Evolutionary conservation across 2,113 vertebrate genomes (phyloP).

Genomic region (Arvicanthis niloticus): DNA sequence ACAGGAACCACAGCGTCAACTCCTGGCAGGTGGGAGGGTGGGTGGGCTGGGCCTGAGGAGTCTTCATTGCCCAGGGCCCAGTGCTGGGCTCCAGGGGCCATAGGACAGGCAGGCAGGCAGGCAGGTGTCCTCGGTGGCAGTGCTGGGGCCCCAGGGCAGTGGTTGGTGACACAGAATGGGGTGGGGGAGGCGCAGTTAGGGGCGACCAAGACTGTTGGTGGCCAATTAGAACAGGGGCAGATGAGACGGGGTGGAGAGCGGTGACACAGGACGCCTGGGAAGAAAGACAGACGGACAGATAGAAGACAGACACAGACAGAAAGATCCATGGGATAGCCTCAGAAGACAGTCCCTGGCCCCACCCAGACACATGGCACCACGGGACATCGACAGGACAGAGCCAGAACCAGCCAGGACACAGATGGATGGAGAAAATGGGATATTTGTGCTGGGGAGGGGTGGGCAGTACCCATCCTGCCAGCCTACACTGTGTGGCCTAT

Average conservation of each 20-base stretch:
- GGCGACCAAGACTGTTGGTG: constrained; percentile 91
- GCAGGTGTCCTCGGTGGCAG: constrained; percentile 88
- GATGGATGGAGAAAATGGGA: constrained; percentile 51
- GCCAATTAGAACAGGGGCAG: constrained; percentile 95
- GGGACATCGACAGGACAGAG: constrained; percentile 47
- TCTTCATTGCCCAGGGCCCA: constrained; percentile 86
- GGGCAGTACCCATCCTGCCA: neutral
- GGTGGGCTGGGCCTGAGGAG: constrained; percentile 86
- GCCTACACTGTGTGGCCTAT: neutral
- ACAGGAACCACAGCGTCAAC: constrained; percentile 92
- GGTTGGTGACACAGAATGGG: constrained; percentile 89
- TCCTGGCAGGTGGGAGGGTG: constrained; percentile 83
- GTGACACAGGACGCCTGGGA: constrained; percentile 97
- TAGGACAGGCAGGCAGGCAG: constrained; percentile 84
- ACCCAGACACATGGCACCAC: constrained; percentile 15
- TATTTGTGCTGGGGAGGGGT: neutral
- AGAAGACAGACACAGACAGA: constrained; percentile 86
- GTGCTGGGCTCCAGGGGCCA: constrained; percentile 85
- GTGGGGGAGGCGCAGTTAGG: constrained; percentile 90
- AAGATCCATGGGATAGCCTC: constrained; percentile 87
- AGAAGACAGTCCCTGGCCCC: constrained; percentile 66
- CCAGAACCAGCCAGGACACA: constrained; percentile 35
- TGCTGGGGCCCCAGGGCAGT: constrained; percentile 89
- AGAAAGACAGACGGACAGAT: constrained; percentile 92
- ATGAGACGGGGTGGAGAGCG: constrained; percentile 91